Conservation (phyloP, 2,888 invertebrate species). For the Volucella inanis region DNA sequence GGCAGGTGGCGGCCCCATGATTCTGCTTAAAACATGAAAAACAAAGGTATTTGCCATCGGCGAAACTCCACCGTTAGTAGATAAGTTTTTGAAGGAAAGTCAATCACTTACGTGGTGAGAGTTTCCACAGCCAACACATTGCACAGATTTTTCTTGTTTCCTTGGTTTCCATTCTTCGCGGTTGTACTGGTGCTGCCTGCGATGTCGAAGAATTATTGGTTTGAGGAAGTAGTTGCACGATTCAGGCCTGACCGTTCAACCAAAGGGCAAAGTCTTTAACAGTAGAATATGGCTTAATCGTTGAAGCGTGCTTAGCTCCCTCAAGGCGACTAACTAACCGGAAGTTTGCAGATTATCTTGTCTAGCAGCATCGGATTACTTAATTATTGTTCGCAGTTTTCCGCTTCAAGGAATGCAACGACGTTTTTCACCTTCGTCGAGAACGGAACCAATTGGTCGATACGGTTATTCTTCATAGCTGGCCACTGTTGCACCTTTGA, state of each 20-base stretch:
- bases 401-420: conserved; percentile 18
- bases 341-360: conserved; percentile 48
- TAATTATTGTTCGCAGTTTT: conserved; percentile 20
- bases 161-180: background rate
- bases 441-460: conserved; percentile 24
- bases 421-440: conserved; percentile 41
- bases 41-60: conserved; percentile 1
- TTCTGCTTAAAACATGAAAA: conserved; percentile 11
- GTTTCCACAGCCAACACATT: background rate
- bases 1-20: conserved; percentile 1
- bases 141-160: background rate
- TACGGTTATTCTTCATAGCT: conserved; percentile 33
- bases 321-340: conserved; percentile 40
- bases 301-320: conserved; percentile 41
- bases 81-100: background rate
- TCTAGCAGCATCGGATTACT: conserved; percentile 32
- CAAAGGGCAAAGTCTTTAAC: conserved; percentile 26
- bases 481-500: conserved; percentile 43
- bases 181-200: background rate
- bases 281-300: conserved; percentile 48
- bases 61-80: background rate
- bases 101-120: conserved; percentile 12
- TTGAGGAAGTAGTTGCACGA: too few species aligned
- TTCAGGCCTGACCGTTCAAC: conserved; percentile 54
- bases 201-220: conserved; percentile 31